Evolutionary conservation across 2,888 invertebrate genomes (phyloP).

Genomic region (Escarpia spicata): DNA sequence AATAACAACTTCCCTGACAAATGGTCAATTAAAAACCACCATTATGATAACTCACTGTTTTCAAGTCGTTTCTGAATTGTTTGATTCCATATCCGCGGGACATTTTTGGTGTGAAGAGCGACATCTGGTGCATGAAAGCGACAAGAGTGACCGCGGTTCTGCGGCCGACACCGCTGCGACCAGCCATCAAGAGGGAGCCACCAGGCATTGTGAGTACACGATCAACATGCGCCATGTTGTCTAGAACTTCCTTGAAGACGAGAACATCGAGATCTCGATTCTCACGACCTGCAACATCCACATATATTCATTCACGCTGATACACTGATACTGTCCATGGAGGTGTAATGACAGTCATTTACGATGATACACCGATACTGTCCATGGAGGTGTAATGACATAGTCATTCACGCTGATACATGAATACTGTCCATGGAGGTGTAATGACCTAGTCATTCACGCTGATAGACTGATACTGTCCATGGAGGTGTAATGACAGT

Average conservation of each 20-base stretch:
- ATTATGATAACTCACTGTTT: slow-evolving; percentile 71
- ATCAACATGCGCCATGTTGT: slow-evolving; percentile 74
- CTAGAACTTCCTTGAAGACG: slow-evolving; percentile 75
- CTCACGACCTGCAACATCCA: slow-evolving; percentile 71
- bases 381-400: no score
- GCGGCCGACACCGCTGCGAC: slow-evolving; percentile 83
- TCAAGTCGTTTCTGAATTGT: slow-evolving; percentile 82
- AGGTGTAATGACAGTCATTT: no score
- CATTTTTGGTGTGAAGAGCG: slow-evolving; percentile 70
- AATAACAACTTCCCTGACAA: no score
- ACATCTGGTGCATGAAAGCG: slow-evolving; percentile 78
- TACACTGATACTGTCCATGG: no score
- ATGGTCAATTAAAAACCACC: no score
- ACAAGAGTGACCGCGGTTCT: slow-evolving; percentile 81
- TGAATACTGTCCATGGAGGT: no score
- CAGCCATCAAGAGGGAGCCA: slow-evolving; percentile 78
- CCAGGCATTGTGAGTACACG: slow-evolving; percentile 73
- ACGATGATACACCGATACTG: no score
- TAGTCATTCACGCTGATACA: no score
- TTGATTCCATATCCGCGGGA: slow-evolving; percentile 71
- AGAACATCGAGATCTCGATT: slow-evolving; percentile 73
- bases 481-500: no score
- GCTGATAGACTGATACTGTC: no score
- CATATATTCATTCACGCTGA: no score
- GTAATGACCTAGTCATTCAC: no score